Evolutionary conservation across 2,113 vertebrate species (phyloP).

Genomic region (Brachyhypopomus gauderio): DNA sequence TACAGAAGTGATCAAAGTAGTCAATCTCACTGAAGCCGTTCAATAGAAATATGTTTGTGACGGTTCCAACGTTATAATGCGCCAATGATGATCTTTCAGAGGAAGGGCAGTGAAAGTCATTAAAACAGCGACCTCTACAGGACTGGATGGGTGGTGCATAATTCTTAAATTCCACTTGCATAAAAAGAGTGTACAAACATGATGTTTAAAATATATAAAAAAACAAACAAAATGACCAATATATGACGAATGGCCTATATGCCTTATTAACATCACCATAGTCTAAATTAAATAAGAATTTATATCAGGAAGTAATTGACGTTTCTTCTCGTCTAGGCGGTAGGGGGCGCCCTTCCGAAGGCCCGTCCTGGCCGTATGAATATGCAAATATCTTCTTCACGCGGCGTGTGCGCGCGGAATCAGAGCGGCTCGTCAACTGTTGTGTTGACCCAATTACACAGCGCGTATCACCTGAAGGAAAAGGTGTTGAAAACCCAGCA

Average conservation of each 20-base stretch:
- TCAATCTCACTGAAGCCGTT: background rate
- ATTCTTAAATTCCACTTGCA: background rate
- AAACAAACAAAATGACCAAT: background rate
- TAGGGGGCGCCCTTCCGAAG: conserved; percentile 38
- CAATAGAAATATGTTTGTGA: no score
- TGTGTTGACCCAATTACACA: conserved; percentile 55
- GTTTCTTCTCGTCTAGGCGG: background rate
- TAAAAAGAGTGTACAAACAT: background rate
- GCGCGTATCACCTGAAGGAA: conserved; percentile 45
- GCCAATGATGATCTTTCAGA: background rate
- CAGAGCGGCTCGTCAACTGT: conserved; percentile 33
- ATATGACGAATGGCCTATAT: background rate
- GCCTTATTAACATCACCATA: background rate
- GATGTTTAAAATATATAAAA: no score
- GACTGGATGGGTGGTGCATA: background rate
- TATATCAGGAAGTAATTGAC: background rate
- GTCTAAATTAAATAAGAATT: no score
- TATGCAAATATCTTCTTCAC: conserved; percentile 45
- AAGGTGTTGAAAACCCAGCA: conserved; percentile 31
- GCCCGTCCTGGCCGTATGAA: conserved; percentile 43
- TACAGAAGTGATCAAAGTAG: background rate
- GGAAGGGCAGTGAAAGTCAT: background rate
- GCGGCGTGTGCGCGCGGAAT: conserved; percentile 20
- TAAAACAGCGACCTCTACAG: background rate
- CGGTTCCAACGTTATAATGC: no score